Evolutionary conservation across 2,888 invertebrate genomes (phyloP), one percentile per base, ranked within the genome.

Genomic region (Emmelina monodactyla): DNA sequence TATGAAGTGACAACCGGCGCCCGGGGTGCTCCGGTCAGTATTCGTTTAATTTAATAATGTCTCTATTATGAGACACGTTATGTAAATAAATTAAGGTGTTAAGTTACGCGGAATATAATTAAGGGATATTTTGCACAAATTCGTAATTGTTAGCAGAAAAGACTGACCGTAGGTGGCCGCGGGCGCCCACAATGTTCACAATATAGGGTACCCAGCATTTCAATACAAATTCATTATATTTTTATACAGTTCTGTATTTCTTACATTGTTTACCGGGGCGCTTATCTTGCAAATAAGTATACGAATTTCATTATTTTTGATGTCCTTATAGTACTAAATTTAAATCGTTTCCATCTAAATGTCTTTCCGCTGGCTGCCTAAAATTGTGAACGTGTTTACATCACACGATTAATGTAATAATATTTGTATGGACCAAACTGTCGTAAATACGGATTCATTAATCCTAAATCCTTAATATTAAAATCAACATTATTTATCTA

Each of bases 371-470:
- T 40, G 40, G 28, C 35, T 37, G 32, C 37, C 16, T 40, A 35
- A 35, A 25, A 35, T 15, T 30, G 13, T 35, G 37, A 37, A 37
- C 33, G 29, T 34, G 35, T 33, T 30, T 28, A 29, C 22, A n/a
- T 14, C 19, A 30, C 65, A 56, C 55, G 60, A 69, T 66, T 65
- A 61, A 73, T 61, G 69, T 75, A 75, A 71, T 72, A 73, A 75
- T 73, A 68, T 67, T 73, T 70, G 64, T 75, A 79, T 79, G 79
- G 79, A 79, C 79, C 79, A 79, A 79, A 75, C 71, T 75, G 71
- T 75, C 75, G 64, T 78, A 68, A 71, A 67, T 73, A 71, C 62
- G 71, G 72, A 76, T 64, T 60, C 66, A 73, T 75, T 69, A 70
- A 67, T 66, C 73, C 75, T 66, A 72, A 66, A 66, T 58, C 64